Percentiles rank a stretch among this genome's conserved stretches.
Conservation (phyloP, 2,888 invertebrate genomes). For the Acanthosoma haemorrhoidale region DNA sequence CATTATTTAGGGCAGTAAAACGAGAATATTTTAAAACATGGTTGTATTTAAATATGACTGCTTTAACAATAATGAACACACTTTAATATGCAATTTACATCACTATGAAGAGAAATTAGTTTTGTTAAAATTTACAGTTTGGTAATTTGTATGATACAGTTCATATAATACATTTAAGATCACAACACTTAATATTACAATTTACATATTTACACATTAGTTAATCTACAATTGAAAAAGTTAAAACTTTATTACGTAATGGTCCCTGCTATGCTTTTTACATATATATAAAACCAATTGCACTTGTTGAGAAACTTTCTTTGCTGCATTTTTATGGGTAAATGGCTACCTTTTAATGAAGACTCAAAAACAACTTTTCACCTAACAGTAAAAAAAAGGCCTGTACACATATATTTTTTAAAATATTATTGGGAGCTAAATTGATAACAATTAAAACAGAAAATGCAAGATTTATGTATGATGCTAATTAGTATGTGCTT, state of each 20-base stretch:
- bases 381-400: no score
- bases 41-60: conserved; percentile 28
- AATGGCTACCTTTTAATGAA: not conserved
- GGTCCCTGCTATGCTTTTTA: conserved; percentile 24
- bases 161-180: conserved; percentile 13
- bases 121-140: conserved; percentile 19
- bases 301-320: conserved; percentile 11
- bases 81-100: conserved; percentile 22
- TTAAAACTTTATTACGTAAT: conserved; percentile 7
- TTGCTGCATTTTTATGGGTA: not conserved
- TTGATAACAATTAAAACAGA: no score
- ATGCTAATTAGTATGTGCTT: no score
- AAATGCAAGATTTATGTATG: no score
- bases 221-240: conserved; percentile 7
- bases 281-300: conserved; percentile 21
- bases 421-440: no score
- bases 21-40: conserved; percentile 19
- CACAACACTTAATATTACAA: conserved; percentile 14
- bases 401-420: no score
- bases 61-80: conserved; percentile 29
- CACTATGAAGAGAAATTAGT: conserved; percentile 25
- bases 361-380: not conserved
- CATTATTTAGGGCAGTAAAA: not conserved
- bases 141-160: conserved; percentile 25
- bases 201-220: conserved; percentile 24